Base-by-base conservation (phyloP, 2,888 invertebrate species). In the Neoaliturus tenellus region DNA sequence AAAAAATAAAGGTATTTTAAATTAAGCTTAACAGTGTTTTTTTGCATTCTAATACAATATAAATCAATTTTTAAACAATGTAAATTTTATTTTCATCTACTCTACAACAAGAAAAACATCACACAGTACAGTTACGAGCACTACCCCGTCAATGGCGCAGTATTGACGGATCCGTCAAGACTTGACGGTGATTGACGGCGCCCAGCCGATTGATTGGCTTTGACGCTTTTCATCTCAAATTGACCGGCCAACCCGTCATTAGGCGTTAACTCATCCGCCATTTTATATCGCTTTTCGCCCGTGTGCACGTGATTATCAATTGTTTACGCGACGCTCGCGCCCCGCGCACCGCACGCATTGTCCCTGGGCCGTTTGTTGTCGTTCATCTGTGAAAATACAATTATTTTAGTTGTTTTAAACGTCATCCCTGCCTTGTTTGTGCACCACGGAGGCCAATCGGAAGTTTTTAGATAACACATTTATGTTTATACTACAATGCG, bases 161-260 rank as follows among this genome's bases (percentile, higher is more conserved):
- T 44, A 14, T 44, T 51, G 51, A 51, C 51, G 51, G 20, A 20
- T 28, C 25, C 62, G 28, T 28, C 62, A 25, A 62, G 28, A 28
- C 14, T 25, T 20, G 25, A 20, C 5, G n/a, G 28, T 75, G 73
- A 71, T 39, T 39, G 71, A 75, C 73, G 73, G 23, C 44, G 17
- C 73, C 28, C 73, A 6, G 25, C n/a, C 44, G 25, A 44, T 44
- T 75, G 73, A 75, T 75, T 75, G 44, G 73, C 73, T 75, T 75
- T 75, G 73, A 75, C 73, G 73, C 73, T 75, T 75, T 75, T 75
- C 73, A 75, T 41, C 73, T 75, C 73, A 75, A 75, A 75, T 75
- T 75, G 73, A 75, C 73, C 44, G 44, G 73, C 73, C 48, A 48
- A 75, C 73, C 73, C 73, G 73, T 44, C 73, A 75, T 75, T 75